phyloP scores from a whole-genome alignment of 2,888 invertebrate species.

The Plebejus argus region DNA sequence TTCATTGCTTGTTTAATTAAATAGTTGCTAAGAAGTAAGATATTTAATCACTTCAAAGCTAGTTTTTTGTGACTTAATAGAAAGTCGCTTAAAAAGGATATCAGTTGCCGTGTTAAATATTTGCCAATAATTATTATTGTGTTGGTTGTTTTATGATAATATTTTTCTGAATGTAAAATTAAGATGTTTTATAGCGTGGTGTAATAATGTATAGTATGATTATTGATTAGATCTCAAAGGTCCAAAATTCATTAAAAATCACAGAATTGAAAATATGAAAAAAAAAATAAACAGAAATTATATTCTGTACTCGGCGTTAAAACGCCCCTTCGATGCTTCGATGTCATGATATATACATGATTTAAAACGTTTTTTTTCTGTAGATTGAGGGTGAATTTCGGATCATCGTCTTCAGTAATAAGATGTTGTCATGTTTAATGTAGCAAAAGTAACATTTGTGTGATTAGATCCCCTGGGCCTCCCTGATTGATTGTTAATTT shows the following conservation, averaged over 20 bases:
- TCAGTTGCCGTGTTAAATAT: too few species aligned
- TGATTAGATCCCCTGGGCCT: not conserved
- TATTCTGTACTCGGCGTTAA: not conserved
- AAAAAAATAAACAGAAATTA: not conserved
- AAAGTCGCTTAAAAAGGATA: too few species aligned
- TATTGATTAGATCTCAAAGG: conserved; percentile 13
- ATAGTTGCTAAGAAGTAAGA: too few species aligned
- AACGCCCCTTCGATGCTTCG: not conserved
- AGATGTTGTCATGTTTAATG: conserved; percentile 1
- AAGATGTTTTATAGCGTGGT: not conserved
- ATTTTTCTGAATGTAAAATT: not conserved
- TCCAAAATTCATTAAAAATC: not conserved
- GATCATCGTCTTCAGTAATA: not conserved
- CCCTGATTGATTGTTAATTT: not conserved
- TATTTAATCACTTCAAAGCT: too few species aligned
- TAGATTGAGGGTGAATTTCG: not conserved
- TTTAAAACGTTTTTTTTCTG: not conserved
- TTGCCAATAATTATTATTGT: too few species aligned
- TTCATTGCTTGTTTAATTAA: too few species aligned
- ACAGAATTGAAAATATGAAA: not conserved
- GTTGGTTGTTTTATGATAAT: not conserved
- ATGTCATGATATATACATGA: not conserved
- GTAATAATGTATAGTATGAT: not conserved
- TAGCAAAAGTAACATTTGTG: not conserved
- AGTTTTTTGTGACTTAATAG: too few species aligned